Conservation (phyloP, 1,140 invertebrate species). For the Leptonema lineaticorne region DNA sequence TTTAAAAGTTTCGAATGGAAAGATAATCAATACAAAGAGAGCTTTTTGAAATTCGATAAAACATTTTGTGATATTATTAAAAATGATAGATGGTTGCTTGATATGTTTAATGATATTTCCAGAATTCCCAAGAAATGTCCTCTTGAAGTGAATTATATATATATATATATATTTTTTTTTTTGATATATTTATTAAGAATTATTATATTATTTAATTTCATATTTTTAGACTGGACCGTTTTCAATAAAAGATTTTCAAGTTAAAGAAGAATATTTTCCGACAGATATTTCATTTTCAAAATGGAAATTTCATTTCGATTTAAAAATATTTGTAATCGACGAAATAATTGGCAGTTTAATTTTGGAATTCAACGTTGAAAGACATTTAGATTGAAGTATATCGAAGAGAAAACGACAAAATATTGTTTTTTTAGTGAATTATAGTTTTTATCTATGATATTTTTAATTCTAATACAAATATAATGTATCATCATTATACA, state of each 20-base stretch:
- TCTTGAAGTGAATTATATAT: background rate
- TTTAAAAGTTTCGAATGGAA: slow-evolving; percentile 12
- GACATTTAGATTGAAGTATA: background rate
- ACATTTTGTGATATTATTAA: background rate
- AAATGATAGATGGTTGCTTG: background rate
- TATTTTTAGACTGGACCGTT: background rate
- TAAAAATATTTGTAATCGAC: slow-evolving; percentile 2
- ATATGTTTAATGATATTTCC: background rate
- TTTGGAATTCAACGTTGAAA: background rate
- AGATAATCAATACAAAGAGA: slow-evolving; percentile 13
- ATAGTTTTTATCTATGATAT: too few relatives aligned
- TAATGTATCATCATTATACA: too few relatives aligned
- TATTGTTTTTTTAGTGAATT: too few relatives aligned
- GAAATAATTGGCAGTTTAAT: background rate
- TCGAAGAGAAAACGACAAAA: too few relatives aligned
- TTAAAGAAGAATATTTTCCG: background rate
- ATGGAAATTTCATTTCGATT: background rate
- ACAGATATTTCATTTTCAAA: background rate
- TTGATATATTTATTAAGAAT: background rate
- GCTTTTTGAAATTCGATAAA: slow-evolving; percentile 7
- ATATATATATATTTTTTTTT: background rate
- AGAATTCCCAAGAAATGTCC: background rate
- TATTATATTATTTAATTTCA: background rate
- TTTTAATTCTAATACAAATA: too few relatives aligned
- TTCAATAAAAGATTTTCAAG: background rate